Base-by-base conservation (phyloP, 2,888 invertebrate species). In the Aricia artaxerxes region DNA sequence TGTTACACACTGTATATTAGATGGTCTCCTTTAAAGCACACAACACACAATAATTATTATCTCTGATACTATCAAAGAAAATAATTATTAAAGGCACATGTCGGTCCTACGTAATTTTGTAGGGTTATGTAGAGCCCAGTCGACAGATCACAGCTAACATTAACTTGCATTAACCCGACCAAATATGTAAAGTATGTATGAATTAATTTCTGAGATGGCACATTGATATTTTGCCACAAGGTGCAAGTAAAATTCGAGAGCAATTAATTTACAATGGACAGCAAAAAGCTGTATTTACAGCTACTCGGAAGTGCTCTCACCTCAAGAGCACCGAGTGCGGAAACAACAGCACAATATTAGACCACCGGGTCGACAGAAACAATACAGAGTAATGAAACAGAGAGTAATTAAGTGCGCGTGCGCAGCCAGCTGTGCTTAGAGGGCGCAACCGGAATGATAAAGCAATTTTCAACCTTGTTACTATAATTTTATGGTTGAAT, bases 381-480 rank as follows among this genome's bases (percentile, higher is more conserved):
- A 79, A 79, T 61, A 31, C 57, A 31, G 57, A 35, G 7, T 31
- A 35, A 53, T 16, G 57, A 76, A 49, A 24, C 44, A 31, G 31
- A 44, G n/a, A 53, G 84, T 87, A 87, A 91, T 90, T 90, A 89
- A 91, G 91, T 88, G 90, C 92, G 90, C 91, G 92, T 92, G 92
- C 89, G 85, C 79, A 77, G 84, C 87, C 92, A 92, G 92, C 92
- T 92, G 92, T 87, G 86, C 84, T 44, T 53, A 78, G 78, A 78
- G 78, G 78, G 72, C 72, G 78, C 78, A 13, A 38, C 35, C 13
- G 35, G 38, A 35, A 35, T 13, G 2, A 4, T 69, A 13, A 5
- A 2, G 35, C 11, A 24, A 64, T 31, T 69, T 13, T 69, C 1
- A 38, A 35, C 69, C 35, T 38, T 69, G 38, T 69, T 35, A 6